These are phyloP conservation scores for Hycleus phaleratus DNA, from an alignment of 1,140 invertebrate genomes.

Conservation along the genomic window DNA sequence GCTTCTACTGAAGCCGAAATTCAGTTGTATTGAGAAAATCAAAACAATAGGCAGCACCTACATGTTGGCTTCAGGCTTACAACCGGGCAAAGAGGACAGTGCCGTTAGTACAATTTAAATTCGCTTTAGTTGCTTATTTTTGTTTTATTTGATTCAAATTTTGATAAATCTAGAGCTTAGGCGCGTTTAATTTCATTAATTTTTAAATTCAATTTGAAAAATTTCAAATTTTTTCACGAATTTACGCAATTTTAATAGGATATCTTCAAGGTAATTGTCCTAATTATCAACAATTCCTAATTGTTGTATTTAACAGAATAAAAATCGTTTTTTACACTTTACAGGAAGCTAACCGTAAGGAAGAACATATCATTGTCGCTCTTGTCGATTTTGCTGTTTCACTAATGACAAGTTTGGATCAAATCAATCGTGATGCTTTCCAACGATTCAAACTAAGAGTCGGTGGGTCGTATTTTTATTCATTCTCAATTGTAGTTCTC, in stretches of 20 bases:
- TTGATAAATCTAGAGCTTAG: no score
- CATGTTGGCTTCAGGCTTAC: slow-evolving; percentile 92
- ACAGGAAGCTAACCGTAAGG: slow-evolving; percentile 64
- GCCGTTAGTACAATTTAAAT: slow-evolving; percentile 44
- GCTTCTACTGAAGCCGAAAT: slow-evolving; percentile 88
- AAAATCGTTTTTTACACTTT: slow-evolving; percentile 23
- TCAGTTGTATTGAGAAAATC: slow-evolving; percentile 95
- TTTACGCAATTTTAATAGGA: slow-evolving; percentile 13
- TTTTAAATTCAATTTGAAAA: background rate
- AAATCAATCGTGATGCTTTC: slow-evolving; percentile 95
- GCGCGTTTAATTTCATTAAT: background rate
- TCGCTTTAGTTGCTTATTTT: no score
- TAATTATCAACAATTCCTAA: slow-evolving; percentile 6
- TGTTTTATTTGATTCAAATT: no score
- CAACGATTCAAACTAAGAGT: slow-evolving; percentile 89
- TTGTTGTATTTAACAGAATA: slow-evolving; percentile 21
- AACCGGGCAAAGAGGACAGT: slow-evolving; percentile 70
- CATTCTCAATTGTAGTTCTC: no score
- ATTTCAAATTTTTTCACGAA: background rate
- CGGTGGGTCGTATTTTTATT: slow-evolving; percentile 50
- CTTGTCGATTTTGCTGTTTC: slow-evolving; percentile 91
- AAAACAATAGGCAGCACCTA: slow-evolving; percentile 98
- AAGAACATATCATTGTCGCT: slow-evolving; percentile 80
- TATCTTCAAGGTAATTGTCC: slow-evolving; percentile 19
- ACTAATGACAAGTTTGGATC: slow-evolving; percentile 83